phyloP scores from a whole-genome alignment of 2,797 vertebrate genomes.

The Gymnoscopelus microlampas region DNA sequence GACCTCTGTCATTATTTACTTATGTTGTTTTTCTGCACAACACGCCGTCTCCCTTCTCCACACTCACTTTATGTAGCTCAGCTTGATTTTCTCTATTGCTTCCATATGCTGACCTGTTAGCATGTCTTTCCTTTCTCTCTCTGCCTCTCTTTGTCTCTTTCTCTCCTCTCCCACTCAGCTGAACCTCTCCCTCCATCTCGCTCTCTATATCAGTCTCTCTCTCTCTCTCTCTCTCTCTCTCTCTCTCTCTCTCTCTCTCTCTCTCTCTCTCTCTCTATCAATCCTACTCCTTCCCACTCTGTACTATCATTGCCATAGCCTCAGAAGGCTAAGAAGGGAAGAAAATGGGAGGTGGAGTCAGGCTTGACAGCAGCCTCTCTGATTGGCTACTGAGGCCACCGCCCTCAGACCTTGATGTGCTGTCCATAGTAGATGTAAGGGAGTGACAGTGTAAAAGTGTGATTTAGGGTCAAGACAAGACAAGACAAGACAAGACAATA shows the following conservation, averaged over 20 bases:
- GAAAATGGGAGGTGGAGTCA: conserved; percentile 16
- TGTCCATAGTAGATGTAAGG: conserved; percentile 27
- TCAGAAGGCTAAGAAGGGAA: conserved; percentile 40
- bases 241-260: conserved; percentile 27
- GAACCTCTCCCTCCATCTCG: conserved; percentile 12
- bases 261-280: conserved; percentile 10
- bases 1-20: conserved; percentile 3
- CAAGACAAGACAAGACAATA: too few relatives aligned
- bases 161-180: conserved; percentile 27
- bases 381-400: conserved; percentile 63
- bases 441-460: conserved; percentile 22
- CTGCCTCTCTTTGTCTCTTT: neutral
- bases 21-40: too few relatives aligned
- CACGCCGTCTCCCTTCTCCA: neutral
- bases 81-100: neutral
- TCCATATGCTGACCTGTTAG: conserved; percentile 16
- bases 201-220: neutral
- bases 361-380: conserved; percentile 13
- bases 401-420: conserved; percentile 43
- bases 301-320: conserved; percentile 49
- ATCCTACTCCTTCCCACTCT: conserved; percentile 21
- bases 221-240: conserved; percentile 31
- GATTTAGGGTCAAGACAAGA: conserved; percentile 17
- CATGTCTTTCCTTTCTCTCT: neutral
- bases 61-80: neutral